Conservation (phyloP, 2,888 invertebrate genomes). For the Allygus modestus region DNA sequence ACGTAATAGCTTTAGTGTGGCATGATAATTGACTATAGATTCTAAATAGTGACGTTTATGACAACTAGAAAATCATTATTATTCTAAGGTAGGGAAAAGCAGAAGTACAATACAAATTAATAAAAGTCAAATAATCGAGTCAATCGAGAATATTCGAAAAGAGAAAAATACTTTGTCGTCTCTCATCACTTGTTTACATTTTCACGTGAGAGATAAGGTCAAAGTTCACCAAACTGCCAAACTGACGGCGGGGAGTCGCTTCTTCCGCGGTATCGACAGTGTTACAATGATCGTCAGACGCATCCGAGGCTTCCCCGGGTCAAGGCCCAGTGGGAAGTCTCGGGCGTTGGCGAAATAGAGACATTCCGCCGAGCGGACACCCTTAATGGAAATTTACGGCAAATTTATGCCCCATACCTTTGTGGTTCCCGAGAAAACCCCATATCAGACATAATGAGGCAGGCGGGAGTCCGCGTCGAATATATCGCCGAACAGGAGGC, state of each 20-base stretch:
- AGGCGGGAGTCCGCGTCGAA: conserved; percentile 9
- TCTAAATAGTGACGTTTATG: too few relatives aligned
- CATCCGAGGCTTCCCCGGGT: neutral
- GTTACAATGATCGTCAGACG: neutral
- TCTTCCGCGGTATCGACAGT: neutral
- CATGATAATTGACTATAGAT: too few relatives aligned
- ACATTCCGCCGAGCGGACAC: conserved; percentile 24
- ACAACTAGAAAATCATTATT: too few relatives aligned
- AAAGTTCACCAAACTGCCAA: neutral
- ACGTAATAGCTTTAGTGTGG: too few relatives aligned
- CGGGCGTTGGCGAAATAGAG: conserved; percentile 46
- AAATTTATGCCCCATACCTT: conserved; percentile 49
- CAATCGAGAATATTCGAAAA: too few relatives aligned
- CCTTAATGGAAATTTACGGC: conserved; percentile 58
- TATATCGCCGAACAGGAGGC: conserved; percentile 24
- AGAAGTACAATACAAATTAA: too few relatives aligned
- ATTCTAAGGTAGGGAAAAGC: too few relatives aligned
- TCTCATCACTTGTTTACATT: too few relatives aligned
- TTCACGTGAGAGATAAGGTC: neutral
- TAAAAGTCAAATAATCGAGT: too few relatives aligned
- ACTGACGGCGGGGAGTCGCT: neutral
- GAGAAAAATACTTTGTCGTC: too few relatives aligned
- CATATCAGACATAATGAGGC: conserved; percentile 49
- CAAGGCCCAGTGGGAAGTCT: conserved; percentile 41
- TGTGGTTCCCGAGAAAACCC: conserved; percentile 45